phyloP scores from a whole-genome alignment of 64 coral and sea anemone species.

The Porites australiensis region DNA sequence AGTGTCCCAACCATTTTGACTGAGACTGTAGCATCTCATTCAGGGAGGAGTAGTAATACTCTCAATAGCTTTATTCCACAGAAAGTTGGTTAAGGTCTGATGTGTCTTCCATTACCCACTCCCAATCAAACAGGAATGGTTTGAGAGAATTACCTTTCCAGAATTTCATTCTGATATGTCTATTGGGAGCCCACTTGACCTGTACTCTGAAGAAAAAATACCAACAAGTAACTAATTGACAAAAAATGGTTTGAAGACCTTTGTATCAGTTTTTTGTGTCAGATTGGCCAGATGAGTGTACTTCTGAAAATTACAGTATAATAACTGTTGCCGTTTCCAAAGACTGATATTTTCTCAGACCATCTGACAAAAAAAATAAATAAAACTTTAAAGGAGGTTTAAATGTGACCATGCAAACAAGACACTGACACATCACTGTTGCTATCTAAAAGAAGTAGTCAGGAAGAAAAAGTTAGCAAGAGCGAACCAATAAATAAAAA shows the following conservation, averaged over 20 bases:
- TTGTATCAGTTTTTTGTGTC: not conserved
- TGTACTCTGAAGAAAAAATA: conserved; percentile 16
- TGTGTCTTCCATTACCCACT: not conserved
- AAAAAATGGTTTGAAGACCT: conserved; percentile 1
- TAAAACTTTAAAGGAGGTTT: not conserved
- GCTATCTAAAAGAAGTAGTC: conserved; percentile 13
- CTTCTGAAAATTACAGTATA: conserved; percentile 8
- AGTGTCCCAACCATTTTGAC: too few species aligned
- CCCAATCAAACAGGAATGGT: not conserved
- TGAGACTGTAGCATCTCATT: too few species aligned
- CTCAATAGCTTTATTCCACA: conserved; percentile 1
- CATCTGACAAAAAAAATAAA: not conserved
- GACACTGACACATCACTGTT: conserved; percentile 1
- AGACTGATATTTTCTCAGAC: not conserved
- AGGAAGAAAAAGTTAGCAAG: not conserved
- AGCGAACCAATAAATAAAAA: not conserved
- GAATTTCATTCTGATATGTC: conserved; percentile 31
- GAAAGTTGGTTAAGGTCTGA: not conserved
- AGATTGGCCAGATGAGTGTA: conserved; percentile 7
- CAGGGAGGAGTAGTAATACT: not conserved
- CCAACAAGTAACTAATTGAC: not conserved
- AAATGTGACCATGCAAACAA: conserved; percentile 5
- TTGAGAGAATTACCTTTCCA: conserved; percentile 25
- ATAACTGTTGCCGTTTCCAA: not conserved
- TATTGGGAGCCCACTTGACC: conserved; percentile 14